Percentiles rank a stretch among this genome's conserved stretches.
These are phyloP conservation scores for Listronotus oregonensis DNA, from an alignment of 1,140 invertebrate species.

Conservation along the genomic window DNA sequence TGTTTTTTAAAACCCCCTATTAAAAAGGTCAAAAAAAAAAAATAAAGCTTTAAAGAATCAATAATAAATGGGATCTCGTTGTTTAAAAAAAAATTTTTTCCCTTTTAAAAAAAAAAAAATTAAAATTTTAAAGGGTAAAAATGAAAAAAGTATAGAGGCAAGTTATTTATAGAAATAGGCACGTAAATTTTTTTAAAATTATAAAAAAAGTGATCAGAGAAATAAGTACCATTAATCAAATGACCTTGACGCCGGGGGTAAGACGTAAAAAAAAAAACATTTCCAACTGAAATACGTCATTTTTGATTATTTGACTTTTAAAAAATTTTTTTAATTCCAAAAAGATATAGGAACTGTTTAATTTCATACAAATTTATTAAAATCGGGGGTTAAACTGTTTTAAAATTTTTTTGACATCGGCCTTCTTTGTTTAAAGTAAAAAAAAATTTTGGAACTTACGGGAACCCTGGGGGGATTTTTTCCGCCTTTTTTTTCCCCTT, in stretches of 20 bases:
- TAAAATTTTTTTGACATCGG: background rate
- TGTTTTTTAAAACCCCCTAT: too few species aligned
- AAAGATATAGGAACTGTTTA: too few species aligned
- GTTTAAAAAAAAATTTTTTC: too few species aligned
- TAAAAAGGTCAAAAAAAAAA: too few species aligned
- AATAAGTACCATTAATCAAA: background rate
- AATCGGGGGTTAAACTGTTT: background rate
- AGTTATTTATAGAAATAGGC: slow-evolving; percentile 3
- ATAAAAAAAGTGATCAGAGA: too few species aligned
- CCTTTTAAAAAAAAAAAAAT: too few species aligned
- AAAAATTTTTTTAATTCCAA: background rate
- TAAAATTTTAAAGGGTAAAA: too few species aligned
- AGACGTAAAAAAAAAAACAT: slow-evolving; percentile 21
- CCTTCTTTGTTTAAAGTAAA: background rate
- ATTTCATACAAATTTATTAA: too few species aligned
- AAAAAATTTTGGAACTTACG: slow-evolving; percentile 67
- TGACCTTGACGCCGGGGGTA: slow-evolving; percentile 10
- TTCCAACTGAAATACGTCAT: slow-evolving; percentile 18
- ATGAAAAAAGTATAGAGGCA: too few species aligned
- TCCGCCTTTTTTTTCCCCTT: slow-evolving; percentile 98
- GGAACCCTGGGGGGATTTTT: slow-evolving; percentile 99
- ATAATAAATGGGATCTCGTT: too few species aligned
- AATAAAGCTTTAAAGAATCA: too few species aligned
- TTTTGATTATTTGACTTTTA: background rate
- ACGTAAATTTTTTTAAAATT: background rate